phyloP scores from a whole-genome alignment of 2,797 vertebrate species.

The Gallinago nigripennis region DNA sequence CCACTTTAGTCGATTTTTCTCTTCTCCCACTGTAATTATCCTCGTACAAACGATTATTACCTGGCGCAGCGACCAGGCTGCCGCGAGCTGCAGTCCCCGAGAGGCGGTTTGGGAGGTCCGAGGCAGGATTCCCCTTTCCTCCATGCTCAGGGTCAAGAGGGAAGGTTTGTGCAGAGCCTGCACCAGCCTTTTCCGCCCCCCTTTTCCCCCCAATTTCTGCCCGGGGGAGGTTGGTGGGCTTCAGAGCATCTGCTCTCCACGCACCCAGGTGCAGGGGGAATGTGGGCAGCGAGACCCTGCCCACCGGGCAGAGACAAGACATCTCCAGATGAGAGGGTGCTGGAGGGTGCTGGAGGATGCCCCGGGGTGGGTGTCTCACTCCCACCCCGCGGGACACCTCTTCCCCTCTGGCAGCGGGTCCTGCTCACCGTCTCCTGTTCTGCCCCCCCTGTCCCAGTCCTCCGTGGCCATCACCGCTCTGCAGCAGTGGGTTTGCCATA shows the following conservation, averaged over 20 bases:
- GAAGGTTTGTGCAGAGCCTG: background rate
- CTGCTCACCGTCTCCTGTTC: background rate
- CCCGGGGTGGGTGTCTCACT: background rate
- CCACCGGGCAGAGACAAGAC: rapidly evolving
- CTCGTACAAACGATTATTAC: background rate
- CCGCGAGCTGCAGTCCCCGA: background rate
- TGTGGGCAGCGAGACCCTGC: background rate
- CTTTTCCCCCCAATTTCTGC: too few relatives aligned
- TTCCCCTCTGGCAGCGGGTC: rapidly evolving
- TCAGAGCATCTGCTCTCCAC: background rate
- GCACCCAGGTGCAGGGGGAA: background rate
- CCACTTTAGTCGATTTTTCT: conserved; percentile 4
- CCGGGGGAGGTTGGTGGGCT: background rate
- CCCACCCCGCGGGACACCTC: background rate
- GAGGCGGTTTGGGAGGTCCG: background rate
- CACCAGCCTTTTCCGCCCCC: background rate
- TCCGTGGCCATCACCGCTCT: rapidly evolving
- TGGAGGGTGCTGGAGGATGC: background rate
- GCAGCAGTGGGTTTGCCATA: background rate
- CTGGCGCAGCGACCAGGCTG: background rate
- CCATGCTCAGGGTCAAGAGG: background rate
- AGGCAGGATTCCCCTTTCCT: background rate
- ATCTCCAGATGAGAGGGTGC: background rate
- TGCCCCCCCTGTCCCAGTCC: background rate
- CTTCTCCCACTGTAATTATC: background rate